Conservation (phyloP, 1,140 invertebrate species). For the Agrilus planipennis region DNA sequence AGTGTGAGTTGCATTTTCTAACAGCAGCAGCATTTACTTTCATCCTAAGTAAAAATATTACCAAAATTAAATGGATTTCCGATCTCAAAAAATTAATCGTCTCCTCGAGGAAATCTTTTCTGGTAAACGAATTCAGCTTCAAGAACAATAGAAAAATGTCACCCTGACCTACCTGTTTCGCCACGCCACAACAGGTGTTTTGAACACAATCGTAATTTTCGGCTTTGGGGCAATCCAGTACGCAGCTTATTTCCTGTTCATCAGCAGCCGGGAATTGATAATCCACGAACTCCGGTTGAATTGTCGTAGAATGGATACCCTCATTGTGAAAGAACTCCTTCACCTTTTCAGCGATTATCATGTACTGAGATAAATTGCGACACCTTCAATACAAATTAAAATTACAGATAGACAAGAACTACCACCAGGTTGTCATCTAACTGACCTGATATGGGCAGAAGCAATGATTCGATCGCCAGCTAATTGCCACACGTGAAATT, state of each 20-base stretch:
- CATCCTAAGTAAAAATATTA: background rate
- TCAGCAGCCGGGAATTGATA: constrained; percentile 33
- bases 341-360: constrained; percentile 87
- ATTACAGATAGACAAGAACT: too few species aligned
- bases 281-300: constrained; percentile 88
- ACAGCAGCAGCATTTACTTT: too few species aligned
- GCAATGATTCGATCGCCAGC: constrained; percentile 87
- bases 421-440: background rate
- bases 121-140: background rate
- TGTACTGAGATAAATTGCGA: constrained; percentile 77
- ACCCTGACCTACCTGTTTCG: constrained; percentile 43
- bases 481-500: constrained; percentile 91
- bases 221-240: constrained; percentile 74
- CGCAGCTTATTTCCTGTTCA: constrained; percentile 42
- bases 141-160: background rate
- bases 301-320: constrained; percentile 83
- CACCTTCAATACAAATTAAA: constrained; percentile 43
- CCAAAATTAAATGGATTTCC: background rate
- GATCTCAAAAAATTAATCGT: background rate
- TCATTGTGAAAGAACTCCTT: constrained; percentile 94
- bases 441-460: constrained; percentile 77
- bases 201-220: constrained; percentile 60
- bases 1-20: too few species aligned
- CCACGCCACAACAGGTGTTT: constrained; percentile 69
- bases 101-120: background rate